phyloP scores from a whole-genome alignment of 2,888 invertebrate species.

The Lepetodrilus schrolli region DNA sequence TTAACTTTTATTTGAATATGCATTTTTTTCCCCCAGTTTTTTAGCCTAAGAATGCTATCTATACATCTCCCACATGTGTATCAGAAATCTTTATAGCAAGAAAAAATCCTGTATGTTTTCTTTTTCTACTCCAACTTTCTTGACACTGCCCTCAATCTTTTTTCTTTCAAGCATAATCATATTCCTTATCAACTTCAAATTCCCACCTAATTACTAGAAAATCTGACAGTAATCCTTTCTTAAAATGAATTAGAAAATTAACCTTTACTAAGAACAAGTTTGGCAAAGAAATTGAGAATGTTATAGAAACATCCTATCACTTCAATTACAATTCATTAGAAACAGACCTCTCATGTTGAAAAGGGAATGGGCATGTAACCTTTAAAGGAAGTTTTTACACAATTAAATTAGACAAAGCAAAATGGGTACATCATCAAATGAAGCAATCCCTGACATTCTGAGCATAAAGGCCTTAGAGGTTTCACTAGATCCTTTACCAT shows the following conservation, averaged over 20 bases:
- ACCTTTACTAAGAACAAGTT: neutral
- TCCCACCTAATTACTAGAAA: neutral
- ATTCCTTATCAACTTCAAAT: neutral
- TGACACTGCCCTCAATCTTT: neutral
- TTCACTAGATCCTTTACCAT: neutral
- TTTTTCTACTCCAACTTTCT: neutral
- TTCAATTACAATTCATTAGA: constrained; percentile 10
- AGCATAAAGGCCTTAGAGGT: neutral
- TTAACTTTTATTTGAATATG: no score
- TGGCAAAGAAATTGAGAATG: no score
- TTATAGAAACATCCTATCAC: no score
- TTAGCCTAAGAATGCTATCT: no score
- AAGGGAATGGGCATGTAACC: neutral
- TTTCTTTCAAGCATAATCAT: no score
- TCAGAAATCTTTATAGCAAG: no score
- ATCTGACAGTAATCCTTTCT: neutral
- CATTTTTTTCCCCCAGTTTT: no score
- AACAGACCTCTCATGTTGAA: no score
- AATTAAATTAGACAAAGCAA: constrained; percentile 27
- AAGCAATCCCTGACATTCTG: neutral
- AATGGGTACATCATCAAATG: constrained; percentile 5
- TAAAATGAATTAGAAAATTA: neutral
- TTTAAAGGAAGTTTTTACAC: neutral
- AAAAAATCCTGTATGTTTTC: no score
- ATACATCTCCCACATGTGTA: no score